A percentile compares a stretch with the other conserved stretches of the same genome.
Conservation (phyloP, 1,140 invertebrate genomes). For the Tetranychus urticae region DNA sequence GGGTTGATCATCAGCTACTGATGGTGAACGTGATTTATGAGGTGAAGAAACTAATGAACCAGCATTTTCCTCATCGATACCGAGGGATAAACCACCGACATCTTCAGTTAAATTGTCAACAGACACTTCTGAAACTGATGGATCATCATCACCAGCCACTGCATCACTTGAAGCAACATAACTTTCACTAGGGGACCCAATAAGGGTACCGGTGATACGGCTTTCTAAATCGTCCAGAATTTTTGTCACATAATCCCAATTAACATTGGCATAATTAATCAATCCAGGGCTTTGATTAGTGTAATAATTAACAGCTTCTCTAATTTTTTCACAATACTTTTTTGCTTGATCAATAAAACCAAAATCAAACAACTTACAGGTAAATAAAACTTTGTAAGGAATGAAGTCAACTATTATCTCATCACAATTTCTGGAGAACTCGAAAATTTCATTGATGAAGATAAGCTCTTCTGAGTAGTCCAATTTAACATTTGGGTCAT, state of each 20-base stretch:
- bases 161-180: no score
- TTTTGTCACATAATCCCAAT: not conserved
- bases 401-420: not conserved
- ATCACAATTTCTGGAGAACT: not conserved
- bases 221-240: not conserved
- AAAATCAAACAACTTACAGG: constrained; percentile 5
- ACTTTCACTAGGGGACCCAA: not conserved
- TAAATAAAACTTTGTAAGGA: constrained; percentile 4
- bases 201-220: not conserved
- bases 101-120: no score
- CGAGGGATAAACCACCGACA: no score
- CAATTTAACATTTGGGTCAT: not conserved
- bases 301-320: not conserved
- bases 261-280: not conserved
- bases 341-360: constrained; percentile 3
- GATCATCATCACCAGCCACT: no score
- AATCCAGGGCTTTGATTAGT: not conserved
- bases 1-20: no score
- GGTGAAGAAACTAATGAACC: no score
- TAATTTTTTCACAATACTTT: not conserved
- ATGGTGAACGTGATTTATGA: no score
- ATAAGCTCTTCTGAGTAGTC: not conserved
- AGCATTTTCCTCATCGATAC: no score
- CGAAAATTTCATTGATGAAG: constrained; percentile 3
- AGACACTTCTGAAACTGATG: no score